Evolutionary conservation across 1,140 invertebrate genomes (phyloP).

Genomic region (Papilio xuthus): DNA sequence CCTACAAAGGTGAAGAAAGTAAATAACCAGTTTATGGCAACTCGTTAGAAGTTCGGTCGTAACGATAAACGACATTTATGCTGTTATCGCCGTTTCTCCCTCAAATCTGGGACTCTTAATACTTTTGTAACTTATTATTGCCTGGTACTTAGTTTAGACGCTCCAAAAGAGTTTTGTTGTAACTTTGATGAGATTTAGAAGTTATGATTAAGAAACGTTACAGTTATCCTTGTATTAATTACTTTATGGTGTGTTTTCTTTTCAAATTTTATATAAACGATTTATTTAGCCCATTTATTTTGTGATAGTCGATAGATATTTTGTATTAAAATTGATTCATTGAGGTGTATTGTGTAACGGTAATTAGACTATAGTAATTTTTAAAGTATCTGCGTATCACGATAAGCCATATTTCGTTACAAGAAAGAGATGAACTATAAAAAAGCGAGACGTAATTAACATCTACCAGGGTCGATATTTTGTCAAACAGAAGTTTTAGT

Average conservation of each 20-base stretch:
- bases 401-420: neutral
- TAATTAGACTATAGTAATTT: neutral
- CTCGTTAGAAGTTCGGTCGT: conserved; percentile 73
- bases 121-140: conserved; percentile 62
- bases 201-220: conserved; percentile 19
- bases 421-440: conserved; percentile 35
- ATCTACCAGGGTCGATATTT: neutral
- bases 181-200: conserved; percentile 39
- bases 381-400: neutral
- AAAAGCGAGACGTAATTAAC: neutral
- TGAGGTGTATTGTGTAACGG: neutral
- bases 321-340: neutral
- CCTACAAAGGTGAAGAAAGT: conserved; percentile 59
- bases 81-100: conserved; percentile 63
- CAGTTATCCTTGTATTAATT: conserved; percentile 28
- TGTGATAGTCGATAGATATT: neutral
- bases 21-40: conserved; percentile 71
- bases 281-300: neutral
- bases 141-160: conserved; percentile 47
- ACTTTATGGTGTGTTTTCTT: neutral
- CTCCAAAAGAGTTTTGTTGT: conserved; percentile 38
- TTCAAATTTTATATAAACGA: neutral
- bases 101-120: conserved; percentile 63
- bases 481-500: neutral
- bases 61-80: conserved; percentile 67